Base-by-base conservation (phyloP, 2,888 invertebrate genomes). In the Acanthopleura granulata region DNA sequence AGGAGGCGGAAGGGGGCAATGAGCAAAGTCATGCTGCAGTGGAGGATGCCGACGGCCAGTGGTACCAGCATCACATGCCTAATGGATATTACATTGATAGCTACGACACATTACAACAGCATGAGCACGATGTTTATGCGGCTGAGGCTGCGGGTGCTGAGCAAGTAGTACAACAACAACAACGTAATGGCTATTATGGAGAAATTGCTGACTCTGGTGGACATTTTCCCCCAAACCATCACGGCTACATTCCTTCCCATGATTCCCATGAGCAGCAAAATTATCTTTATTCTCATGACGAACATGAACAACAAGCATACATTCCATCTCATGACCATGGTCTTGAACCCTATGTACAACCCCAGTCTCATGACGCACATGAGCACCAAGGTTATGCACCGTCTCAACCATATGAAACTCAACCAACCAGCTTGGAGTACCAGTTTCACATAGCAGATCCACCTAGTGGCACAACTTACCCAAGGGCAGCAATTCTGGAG, bases 1-100 rank as follows among this genome's bases (percentile, higher is more conserved):
- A 78, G 25, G 80, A 82, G 71, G 77, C 81, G 0, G 82, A 82
- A 69, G 82, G 82, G 6, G 82, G 81, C 1, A 81, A 82, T 73
- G 78, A 66, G 22, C 25, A 49, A 29, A 27, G 9, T 40, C 72
- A 49, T 6, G 25, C 11, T 25, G 14, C 27, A 27, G 25, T 22
- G 11, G 18, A 11, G 18, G 49, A 30, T 71, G n/a, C 6, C 6
- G 9, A 71, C 16, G 30, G 18, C 18, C 71, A 29, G 1, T 40
- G 30, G n/a, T 25, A 25, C 25, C 69, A 27, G 18, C 49, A 71
- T 40, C 49, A 71, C n/a, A 71, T 71, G 16, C 71, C 71, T 49
- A 71, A 25, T 12, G 74, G 69, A 49, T 62, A 69, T 50, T 69
- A 74, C 27, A 6, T 69, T 12, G 51, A 50, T 22, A 14, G 51